Conservation (phyloP, 2,113 vertebrate genomes). For the Tyto alba region DNA sequence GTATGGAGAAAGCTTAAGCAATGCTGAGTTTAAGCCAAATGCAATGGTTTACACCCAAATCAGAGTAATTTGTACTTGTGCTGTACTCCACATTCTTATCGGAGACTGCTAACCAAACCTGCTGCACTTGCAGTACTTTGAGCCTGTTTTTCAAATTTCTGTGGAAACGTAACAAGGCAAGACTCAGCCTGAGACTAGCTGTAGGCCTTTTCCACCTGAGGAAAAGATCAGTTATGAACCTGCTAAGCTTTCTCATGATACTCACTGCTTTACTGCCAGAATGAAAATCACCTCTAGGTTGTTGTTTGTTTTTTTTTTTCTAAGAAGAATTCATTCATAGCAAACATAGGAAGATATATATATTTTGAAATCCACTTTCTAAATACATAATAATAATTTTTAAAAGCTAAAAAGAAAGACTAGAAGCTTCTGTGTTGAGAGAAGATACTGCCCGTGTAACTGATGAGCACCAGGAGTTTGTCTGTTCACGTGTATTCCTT, state of each 20-base stretch:
- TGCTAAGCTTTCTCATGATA: background rate
- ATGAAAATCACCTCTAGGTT: background rate
- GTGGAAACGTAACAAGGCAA: background rate
- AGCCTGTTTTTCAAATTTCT: background rate
- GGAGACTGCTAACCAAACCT: background rate
- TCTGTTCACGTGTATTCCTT: background rate
- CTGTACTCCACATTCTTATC: background rate
- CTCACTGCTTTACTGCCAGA: background rate
- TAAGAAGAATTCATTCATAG: background rate
- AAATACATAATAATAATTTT: background rate
- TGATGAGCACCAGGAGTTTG: background rate
- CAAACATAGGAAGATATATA: fast-evolving
- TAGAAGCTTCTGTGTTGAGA: background rate
- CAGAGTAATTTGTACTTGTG: background rate
- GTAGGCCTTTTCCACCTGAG: background rate
- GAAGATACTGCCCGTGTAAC: background rate
- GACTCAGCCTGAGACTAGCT: background rate
- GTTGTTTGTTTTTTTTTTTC: fast-evolving
- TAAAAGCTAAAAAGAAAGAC: background rate
- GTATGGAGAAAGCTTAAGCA: background rate
- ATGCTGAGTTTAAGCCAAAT: background rate
- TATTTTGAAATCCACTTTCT: background rate
- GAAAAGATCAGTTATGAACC: background rate
- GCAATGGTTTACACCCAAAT: background rate
- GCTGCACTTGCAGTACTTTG: background rate